A percentile compares a stretch with the other conserved stretches of the same genome.
Evolutionary conservation across 2,113 vertebrate species (phyloP).

Genomic region (Mus spicilegus): DNA sequence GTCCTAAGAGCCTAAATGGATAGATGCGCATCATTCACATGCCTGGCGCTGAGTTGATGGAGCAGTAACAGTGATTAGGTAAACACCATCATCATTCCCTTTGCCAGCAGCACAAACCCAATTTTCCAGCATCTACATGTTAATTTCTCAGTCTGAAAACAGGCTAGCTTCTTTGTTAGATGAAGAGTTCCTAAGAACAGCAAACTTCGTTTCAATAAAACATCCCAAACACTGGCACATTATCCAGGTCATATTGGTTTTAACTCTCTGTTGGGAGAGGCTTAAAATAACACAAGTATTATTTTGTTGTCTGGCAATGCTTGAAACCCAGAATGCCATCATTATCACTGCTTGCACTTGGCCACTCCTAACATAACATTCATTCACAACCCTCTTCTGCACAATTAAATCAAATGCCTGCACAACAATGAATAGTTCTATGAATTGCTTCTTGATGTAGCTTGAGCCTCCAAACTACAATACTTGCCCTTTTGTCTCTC

Average conservation of each 20-base stretch:
- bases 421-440: slow-evolving; percentile 48
- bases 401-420: slow-evolving; percentile 62
- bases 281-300: slow-evolving; percentile 39
- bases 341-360: slow-evolving; percentile 61
- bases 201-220: slow-evolving; percentile 38
- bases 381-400: slow-evolving; percentile 58
- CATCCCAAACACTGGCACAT: neutral
- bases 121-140: neutral
- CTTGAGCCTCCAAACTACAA: slow-evolving; percentile 58
- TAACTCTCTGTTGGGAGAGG: neutral
- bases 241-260: slow-evolving; percentile 16
- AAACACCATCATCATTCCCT: neutral
- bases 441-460: slow-evolving; percentile 61
- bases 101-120: neutral
- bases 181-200: neutral
- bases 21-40: neutral
- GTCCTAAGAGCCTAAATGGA: neutral
- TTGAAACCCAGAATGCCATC: slow-evolving; percentile 34
- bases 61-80: neutral
- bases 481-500: slow-evolving; percentile 64
- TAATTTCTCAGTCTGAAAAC: neutral
- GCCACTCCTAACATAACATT: slow-evolving; percentile 61
- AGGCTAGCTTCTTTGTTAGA: neutral
- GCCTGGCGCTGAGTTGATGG: neutral
- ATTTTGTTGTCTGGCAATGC: slow-evolving; percentile 46